Base-by-base conservation (phyloP, 1,140 invertebrate species). In the Pissodes strobi region DNA sequence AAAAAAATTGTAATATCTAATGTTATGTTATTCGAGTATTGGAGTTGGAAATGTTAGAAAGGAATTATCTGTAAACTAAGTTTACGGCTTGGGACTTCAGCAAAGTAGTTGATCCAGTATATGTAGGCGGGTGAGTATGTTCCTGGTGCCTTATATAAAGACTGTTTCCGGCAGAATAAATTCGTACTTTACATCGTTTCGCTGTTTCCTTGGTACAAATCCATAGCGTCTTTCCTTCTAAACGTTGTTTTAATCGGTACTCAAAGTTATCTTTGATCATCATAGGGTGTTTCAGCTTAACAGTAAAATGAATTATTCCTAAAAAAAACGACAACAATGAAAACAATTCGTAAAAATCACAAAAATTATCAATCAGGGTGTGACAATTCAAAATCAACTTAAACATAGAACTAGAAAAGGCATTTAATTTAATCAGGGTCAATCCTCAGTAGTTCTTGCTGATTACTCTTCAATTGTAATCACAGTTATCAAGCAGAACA, bases 221-320 rank as follows among this genome's bases (percentile, higher is more conserved):
- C 61, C 61, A 64, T 2, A 45, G 17, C 18, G 17, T 56, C 12
- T 56, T 43, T 1, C 17, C 19, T 13, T 21, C 38, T 8, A 12
- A 12, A 30, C 41, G 15, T 3, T 17, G 13, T 15, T 55, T 17
- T 13, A 64, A 10, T 27, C 17, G 27, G 27, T 38, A 64, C 38
- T 64, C 39, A 25, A 17, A 64, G 21, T 46, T 23, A 10, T 49
- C 15, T 22, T 39, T 21, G 8, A 64, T 46, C 22, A 64, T 38
- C 9, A 46, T 46, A n/a, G 61, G 61, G 27, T 64, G 9, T 56
- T 64, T 61, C 9, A 10, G 34, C 12, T 21, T 21, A 10, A 12
- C 10, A n/a, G 10, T 25, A 25, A 59, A 59, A 13, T 59, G 22
- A 21, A 59, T 38, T 8, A 38, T 34, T 12, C 15, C 51, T 53